phyloP scores from a whole-genome alignment of 23 tunicate genomes.

The Corella eumyota region DNA sequence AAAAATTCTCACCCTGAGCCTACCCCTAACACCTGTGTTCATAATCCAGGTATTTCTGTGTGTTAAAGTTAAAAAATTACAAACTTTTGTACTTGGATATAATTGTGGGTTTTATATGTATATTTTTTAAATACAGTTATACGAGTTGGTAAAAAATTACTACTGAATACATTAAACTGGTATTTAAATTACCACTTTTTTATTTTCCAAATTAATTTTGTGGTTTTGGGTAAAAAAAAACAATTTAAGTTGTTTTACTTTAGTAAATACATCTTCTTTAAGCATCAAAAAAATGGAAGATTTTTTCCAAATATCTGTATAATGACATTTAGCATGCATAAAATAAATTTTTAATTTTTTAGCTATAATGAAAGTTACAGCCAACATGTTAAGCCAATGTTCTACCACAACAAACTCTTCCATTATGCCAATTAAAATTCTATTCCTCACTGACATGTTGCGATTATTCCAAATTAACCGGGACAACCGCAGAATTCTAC shows the following conservation, averaged over 20 bases:
- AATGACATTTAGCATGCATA: no score
- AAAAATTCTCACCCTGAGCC: constrained; percentile 69
- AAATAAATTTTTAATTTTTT: no score
- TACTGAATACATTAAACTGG: background rate
- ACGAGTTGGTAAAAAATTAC: no score
- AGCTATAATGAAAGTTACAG: constrained; percentile 96
- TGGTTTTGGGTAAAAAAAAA: no score
- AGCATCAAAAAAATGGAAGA: no score
- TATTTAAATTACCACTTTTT: background rate
- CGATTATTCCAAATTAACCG: constrained; percentile 46
- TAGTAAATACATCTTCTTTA: no score
- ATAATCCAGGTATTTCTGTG: constrained; percentile 50
- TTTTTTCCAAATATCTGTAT: no score
- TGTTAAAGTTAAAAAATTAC: background rate
- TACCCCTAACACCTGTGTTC: constrained; percentile 24
- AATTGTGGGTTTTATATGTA: no score
- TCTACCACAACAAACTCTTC: constrained; percentile 13
- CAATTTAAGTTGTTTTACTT: no score
- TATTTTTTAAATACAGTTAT: no score
- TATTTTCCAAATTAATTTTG: no score
- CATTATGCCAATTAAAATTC: constrained; percentile 48
- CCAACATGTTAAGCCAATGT: constrained; percentile 69
- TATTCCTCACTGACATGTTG: constrained; percentile 89
- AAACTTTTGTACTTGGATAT: background rate
- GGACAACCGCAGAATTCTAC: constrained; percentile 77